phyloP scores from a whole-genome alignment of 2,113 vertebrate genomes.

The Eurypyga helias region DNA sequence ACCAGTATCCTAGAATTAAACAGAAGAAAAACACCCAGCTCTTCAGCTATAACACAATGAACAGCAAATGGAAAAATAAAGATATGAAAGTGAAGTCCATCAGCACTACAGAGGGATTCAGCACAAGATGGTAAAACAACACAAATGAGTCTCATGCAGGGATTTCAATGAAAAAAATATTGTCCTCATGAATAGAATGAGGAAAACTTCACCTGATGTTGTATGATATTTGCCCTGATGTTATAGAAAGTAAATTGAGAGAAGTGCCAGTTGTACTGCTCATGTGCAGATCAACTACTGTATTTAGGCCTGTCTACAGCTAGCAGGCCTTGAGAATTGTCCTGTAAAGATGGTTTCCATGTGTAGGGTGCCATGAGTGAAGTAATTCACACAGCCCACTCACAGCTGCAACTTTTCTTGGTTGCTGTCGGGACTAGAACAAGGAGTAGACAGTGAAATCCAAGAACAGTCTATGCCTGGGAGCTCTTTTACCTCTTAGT shows the following conservation, averaged over 20 bases:
- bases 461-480: neutral
- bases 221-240: neutral
- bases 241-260: neutral
- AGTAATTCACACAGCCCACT: neutral
- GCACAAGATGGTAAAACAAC: neutral
- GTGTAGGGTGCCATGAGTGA: neutral
- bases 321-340: neutral
- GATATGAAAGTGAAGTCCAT: neutral
- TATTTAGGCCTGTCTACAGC: neutral
- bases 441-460: neutral
- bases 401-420: neutral
- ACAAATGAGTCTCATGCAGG: neutral
- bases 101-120: neutral
- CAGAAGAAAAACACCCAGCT: neutral
- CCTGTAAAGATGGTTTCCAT: neutral
- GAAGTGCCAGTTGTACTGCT: neutral
- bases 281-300: neutral
- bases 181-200: neutral
- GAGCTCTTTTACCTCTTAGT: neutral
- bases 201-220: neutral
- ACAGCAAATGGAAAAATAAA: neutral
- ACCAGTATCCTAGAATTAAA: neutral
- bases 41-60: neutral
- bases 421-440: neutral
- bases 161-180: neutral